phyloP scores from a whole-genome alignment of 2,888 invertebrate species.

The Drosophila borealis region DNA sequence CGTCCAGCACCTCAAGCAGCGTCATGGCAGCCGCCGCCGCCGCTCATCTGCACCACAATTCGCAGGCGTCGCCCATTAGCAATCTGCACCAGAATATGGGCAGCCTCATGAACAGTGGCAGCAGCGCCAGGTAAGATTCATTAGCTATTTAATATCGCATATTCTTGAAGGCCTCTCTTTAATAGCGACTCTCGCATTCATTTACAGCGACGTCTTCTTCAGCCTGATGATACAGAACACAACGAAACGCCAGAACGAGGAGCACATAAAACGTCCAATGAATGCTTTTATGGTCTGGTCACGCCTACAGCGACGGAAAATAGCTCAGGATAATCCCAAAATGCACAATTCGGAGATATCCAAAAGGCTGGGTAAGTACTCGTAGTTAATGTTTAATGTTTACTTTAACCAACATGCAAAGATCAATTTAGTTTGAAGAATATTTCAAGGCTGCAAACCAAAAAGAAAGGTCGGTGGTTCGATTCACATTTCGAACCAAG shows the following conservation, averaged over 20 bases:
- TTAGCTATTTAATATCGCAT: background rate
- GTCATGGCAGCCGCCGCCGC: slow-evolving; percentile 82
- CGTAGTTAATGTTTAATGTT: too few species aligned
- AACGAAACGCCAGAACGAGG: slow-evolving; percentile 88
- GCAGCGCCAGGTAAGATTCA: slow-evolving; percentile 83
- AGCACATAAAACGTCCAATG: slow-evolving; percentile 98
- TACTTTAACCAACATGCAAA: too few species aligned
- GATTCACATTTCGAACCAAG: too few species aligned
- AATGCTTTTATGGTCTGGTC: slow-evolving; percentile 99
- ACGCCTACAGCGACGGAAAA: slow-evolving; percentile 95
- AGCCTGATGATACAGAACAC: slow-evolving; percentile 85
- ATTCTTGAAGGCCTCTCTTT: background rate
- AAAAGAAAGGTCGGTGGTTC: too few species aligned
- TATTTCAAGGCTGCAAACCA: too few species aligned
- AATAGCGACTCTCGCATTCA: background rate
- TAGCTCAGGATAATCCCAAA: slow-evolving; percentile 98
- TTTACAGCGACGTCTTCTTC: slow-evolving; percentile 84
- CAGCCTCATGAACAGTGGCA: slow-evolving; percentile 84
- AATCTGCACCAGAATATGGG: slow-evolving; percentile 85
- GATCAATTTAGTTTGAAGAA: too few species aligned
- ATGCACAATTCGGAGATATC: slow-evolving; percentile 99
- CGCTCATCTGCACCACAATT: slow-evolving; percentile 82
- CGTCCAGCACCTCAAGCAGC: slow-evolving; percentile 76
- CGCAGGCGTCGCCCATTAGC: slow-evolving; percentile 84
- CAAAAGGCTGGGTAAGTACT: slow-evolving; percentile 92